phyloP scores from a whole-genome alignment of 2,888 invertebrate genomes.

The Macroteleia sp. region DNA sequence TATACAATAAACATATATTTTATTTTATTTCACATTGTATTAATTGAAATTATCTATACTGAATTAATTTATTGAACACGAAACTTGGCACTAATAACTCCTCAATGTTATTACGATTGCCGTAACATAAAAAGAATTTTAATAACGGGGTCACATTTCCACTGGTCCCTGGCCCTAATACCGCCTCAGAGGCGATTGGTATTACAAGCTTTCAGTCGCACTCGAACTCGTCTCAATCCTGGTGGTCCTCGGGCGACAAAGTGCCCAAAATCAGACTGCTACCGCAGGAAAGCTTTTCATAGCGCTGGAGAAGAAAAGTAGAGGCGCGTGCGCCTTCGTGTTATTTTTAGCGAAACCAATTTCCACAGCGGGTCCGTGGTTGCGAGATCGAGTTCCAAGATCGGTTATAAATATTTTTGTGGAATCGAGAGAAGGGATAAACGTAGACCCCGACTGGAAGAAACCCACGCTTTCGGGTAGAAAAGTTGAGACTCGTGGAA shows the following conservation, averaged over 20 bases:
- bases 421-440: constrained; percentile 67
- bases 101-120: constrained; percentile 42
- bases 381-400: constrained; percentile 71
- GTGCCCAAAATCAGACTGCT: constrained; percentile 18
- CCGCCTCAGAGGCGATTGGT: not conserved
- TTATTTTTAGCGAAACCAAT: constrained; percentile 71
- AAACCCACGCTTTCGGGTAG: constrained; percentile 81
- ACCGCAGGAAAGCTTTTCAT: constrained; percentile 33
- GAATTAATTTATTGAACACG: no score
- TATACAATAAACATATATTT: no score
- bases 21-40: no score
- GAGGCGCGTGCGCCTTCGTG: constrained; percentile 52
- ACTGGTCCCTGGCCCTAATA: constrained; percentile 64
- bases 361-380: constrained; percentile 52
- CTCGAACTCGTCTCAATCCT: constrained; percentile 3
- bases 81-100: constrained; percentile 44
- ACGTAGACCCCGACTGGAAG: constrained; percentile 74
- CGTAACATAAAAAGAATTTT: constrained; percentile 58
- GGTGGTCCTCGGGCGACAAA: constrained; percentile 3
- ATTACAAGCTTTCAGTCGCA: constrained; percentile 17
- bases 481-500: constrained; percentile 80
- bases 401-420: constrained; percentile 84
- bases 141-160: constrained; percentile 64
- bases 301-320: constrained; percentile 56
- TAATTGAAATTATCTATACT: no score